A percentile compares a stretch with the other conserved stretches of the same genome.
Evolutionary conservation across 2,888 invertebrate genomes (phyloP).

Genomic region (Campopleginae sp.): DNA sequence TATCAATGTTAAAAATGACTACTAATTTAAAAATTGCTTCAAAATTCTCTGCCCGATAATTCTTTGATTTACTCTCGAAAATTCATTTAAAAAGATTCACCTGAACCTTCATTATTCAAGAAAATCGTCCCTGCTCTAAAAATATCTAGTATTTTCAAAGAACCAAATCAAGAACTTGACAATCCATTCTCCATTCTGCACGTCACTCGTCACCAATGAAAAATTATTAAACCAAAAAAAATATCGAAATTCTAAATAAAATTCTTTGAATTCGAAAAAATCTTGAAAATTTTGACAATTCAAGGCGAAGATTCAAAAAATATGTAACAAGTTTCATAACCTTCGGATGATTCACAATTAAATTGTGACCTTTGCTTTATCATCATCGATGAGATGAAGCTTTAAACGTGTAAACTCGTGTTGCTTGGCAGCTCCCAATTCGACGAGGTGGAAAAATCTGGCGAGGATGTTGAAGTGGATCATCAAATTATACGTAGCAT

Average conservation of each 20-base stretch:
- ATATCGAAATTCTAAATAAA: not conserved
- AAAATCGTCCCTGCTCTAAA: not conserved
- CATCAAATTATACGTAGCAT: slow-evolving; percentile 79
- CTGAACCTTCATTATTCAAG: not conserved
- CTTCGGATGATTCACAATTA: slow-evolving; percentile 47
- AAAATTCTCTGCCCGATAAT: not conserved
- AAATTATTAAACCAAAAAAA: not conserved
- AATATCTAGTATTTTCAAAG: not conserved
- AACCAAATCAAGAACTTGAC: not conserved
- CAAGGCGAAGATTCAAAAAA: too few species aligned
- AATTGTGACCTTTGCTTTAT: slow-evolving; percentile 30
- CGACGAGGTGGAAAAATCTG: slow-evolving; percentile 73
- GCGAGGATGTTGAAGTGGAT: slow-evolving; percentile 80
- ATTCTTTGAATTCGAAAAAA: not conserved
- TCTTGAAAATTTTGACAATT: not conserved
- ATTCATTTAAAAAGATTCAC: not conserved
- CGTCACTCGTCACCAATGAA: not conserved
- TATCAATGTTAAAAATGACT: slow-evolving; percentile 2
- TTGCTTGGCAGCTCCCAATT: slow-evolving; percentile 75
- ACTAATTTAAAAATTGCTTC: too few species aligned
- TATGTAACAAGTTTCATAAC: slow-evolving; percentile 5
- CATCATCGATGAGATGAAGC: slow-evolving; percentile 39
- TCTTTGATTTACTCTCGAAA: not conserved
- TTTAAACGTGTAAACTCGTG: slow-evolving; percentile 63
- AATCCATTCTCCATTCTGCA: not conserved